A percentile compares a stretch with the other conserved stretches of the same genome.
Evolutionary conservation across 2,113 vertebrate genomes (phyloP).

Genomic region (Platycercus adscitus): DNA sequence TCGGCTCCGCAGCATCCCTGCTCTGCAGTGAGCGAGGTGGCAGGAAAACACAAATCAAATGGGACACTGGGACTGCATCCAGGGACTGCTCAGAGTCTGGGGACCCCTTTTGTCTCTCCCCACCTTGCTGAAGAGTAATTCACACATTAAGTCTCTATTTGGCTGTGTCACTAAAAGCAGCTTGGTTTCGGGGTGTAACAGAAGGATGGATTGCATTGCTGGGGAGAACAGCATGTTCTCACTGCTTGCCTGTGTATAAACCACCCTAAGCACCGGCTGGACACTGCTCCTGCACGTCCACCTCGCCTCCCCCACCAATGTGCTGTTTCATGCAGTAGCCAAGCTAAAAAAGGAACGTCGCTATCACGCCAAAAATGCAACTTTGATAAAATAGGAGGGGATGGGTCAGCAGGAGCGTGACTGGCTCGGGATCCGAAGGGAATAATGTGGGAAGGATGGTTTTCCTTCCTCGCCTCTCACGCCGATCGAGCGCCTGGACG

Average conservation of each 20-base stretch:
- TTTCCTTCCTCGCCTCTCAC: not conserved
- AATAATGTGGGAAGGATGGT: not conserved
- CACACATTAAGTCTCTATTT: accelerated
- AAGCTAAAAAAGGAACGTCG: conserved; percentile 36
- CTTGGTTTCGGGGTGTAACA: not conserved
- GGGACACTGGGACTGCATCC: not conserved
- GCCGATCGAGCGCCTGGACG: not conserved
- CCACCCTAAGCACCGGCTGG: not conserved
- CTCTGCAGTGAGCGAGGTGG: conserved; percentile 35
- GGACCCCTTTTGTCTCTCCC: not conserved
- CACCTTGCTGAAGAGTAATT: not conserved
- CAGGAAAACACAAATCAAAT: not conserved
- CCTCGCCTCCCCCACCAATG: not conserved
- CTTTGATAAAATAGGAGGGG: conserved; percentile 35
- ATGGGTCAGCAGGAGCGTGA: not conserved
- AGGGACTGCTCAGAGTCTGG: not conserved
- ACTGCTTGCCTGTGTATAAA: not conserved
- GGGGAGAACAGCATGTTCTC: conserved; percentile 8
- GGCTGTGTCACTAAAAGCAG: not conserved
- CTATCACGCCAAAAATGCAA: conserved; percentile 12
- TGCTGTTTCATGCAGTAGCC: not conserved
- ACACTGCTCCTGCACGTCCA: not conserved
- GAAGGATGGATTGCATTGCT: not conserved
- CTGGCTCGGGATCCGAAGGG: not conserved
- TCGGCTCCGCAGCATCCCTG: not conserved